Evolutionary conservation across 2,113 vertebrate species (phyloP), one percentile per base, ranked within the genome.

Genomic region (Globicephala melas): DNA sequence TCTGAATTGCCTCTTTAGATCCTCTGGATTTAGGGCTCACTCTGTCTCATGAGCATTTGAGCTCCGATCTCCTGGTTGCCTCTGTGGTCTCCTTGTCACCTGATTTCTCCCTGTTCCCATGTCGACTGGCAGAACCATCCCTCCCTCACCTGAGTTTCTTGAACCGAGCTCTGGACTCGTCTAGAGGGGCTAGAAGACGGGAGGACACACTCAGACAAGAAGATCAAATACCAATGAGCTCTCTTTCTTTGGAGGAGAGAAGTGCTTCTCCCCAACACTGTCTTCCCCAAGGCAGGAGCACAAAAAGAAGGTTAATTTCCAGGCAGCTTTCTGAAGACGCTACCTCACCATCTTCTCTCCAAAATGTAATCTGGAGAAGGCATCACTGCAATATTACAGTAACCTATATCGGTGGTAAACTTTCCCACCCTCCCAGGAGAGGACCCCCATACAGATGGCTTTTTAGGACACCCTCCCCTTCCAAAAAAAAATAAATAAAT

Each of bases 221-320:
- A 92, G 33, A 36, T 44, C 44, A 65, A 96, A 81, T 86, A 95
- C 94, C 77, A 76, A 55, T 80, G 86, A 97, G 65, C 47, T 87
- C 86, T 73, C 89, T 60, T 95, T 94, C 26, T 0, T 25, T 31
- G 47, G 13, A 62, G 20, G 87, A 83, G 80, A 96, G 73, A 90
- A 5, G 70, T 60, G 60, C 90, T 76, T 93, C 94, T 98, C 92
- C 94, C 97, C 97, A 92, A 95, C 83, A 82, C 80, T n/a, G 70
- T 93, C 96, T 96, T 96, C 86, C 84, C 95, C 82, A 93, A 79
- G 71, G 90, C 89, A 96, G 81, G 96, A 77, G 92, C 89, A 73
- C 91, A 60, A 95, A 93, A 97, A 98, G 96, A 36, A 84, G 88
- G 92, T 98, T 97, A 95, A 96, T 97, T 92, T 97, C 91, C 85